Conservation (phyloP, 2,888 invertebrate species). For the Conus canariensis region DNA sequence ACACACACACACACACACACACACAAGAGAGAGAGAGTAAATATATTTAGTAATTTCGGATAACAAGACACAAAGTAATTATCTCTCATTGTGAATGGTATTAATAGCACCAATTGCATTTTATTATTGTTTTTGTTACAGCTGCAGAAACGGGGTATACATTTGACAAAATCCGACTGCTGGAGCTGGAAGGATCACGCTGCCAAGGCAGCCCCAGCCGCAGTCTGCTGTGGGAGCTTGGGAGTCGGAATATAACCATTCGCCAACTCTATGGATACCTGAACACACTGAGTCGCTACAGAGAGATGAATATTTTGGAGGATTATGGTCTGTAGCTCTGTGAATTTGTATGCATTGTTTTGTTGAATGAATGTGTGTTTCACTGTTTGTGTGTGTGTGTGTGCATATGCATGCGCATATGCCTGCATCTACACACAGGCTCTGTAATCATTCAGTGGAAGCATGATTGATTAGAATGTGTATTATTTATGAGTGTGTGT, state of each 20-base stretch:
- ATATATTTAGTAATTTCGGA: too few relatives aligned
- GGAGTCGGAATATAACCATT: slow-evolving; percentile 62
- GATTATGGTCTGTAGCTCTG: slow-evolving; percentile 59
- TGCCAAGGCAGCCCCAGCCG: slow-evolving; percentile 64
- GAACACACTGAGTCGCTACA: slow-evolving; percentile 54
- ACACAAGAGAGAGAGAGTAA: too few relatives aligned
- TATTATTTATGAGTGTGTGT: too few relatives aligned
- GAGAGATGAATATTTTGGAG: slow-evolving; percentile 66
- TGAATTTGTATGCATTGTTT: neutral
- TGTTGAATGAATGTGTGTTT: neutral
- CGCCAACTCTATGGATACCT: slow-evolving; percentile 63
- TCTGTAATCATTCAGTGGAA: too few relatives aligned
- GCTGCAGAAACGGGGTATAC: slow-evolving; percentile 65
- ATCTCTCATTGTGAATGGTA: too few relatives aligned
- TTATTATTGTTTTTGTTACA: slow-evolving; percentile 43
- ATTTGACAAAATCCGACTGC: slow-evolving; percentile 58
- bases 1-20: too few relatives aligned
- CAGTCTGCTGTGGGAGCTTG: slow-evolving; percentile 67
- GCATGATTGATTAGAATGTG: too few relatives aligned
- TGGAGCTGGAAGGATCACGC: slow-evolving; percentile 59
- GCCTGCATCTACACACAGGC: neutral
- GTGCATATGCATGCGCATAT: neutral
- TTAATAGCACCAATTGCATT: too few relatives aligned
- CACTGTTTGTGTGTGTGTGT: slow-evolving; percentile 10
- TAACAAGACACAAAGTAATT: too few relatives aligned